phyloP scores from a whole-genome alignment of 1,140 invertebrate species.

The Acromyrmex charruanus region DNA sequence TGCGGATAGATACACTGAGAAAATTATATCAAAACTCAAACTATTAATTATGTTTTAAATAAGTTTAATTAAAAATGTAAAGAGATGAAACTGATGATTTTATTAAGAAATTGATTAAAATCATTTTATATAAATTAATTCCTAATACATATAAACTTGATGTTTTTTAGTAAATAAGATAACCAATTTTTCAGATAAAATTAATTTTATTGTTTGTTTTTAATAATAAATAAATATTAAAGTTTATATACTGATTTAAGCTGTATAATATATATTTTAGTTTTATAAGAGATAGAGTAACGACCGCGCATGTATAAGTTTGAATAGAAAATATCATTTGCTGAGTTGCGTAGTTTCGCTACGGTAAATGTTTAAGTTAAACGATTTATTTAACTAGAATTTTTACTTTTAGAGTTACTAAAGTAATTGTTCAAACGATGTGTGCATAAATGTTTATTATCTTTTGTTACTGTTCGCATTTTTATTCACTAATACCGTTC shows the following conservation, averaged over 20 bases:
- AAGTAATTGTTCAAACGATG: constrained; percentile 11
- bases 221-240: not conserved
- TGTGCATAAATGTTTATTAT: constrained; percentile 39
- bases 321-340: constrained; percentile 46
- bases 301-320: not conserved
- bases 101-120: not conserved
- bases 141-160: not conserved
- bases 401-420: constrained; percentile 18
- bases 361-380: constrained; percentile 48
- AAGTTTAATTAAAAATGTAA: not conserved
- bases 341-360: constrained; percentile 27
- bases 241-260: constrained; percentile 11
- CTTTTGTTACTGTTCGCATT: constrained; percentile 5
- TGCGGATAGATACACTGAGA: not conserved
- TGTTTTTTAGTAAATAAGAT: not conserved
- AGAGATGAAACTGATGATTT: not conserved
- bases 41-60: not conserved
- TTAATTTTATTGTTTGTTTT: not conserved
- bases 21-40: not conserved
- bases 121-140: not conserved
- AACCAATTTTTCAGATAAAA: not conserved
- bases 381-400: constrained; percentile 26
- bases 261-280: constrained; percentile 10
- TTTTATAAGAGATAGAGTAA: not conserved
- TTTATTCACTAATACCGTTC: not conserved